Conservation (phyloP, 2,888 invertebrate species). For the Latrodectus elegans region DNA sequence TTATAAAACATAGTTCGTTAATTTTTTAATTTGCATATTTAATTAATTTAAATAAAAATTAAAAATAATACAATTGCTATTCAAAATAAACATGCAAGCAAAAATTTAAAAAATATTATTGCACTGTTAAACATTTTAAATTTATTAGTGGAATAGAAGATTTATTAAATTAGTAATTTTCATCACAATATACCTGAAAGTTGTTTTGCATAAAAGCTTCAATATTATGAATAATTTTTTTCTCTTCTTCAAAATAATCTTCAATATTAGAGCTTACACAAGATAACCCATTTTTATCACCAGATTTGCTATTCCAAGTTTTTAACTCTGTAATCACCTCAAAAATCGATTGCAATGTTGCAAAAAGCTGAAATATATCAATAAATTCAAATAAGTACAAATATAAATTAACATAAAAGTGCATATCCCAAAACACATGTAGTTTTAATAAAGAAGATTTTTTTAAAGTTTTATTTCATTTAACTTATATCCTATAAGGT, state of each 20-base stretch:
- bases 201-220: slow-evolving; percentile 18
- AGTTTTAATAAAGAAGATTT: neutral
- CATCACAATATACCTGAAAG: slow-evolving; percentile 18
- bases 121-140: neutral
- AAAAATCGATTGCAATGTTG: neutral
- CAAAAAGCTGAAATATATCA: slow-evolving; percentile 21
- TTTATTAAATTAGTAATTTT: neutral
- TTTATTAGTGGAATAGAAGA: neutral
- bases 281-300: neutral
- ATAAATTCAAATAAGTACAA: neutral
- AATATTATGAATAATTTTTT: slow-evolving; percentile 2
- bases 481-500: too few species aligned
- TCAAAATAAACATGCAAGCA: neutral
- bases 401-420: neutral
- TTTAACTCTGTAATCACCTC: slow-evolving; percentile 11
- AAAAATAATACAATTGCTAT: neutral
- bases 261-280: slow-evolving; percentile 16
- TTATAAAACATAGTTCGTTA: neutral
- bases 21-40: neutral
- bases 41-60: neutral
- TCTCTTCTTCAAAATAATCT: slow-evolving; percentile 32
- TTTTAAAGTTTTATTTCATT: neutral
- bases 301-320: neutral
- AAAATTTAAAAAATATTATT: neutral
- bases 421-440: neutral